These are phyloP conservation scores for Gymnopithys bicolor DNA, from an alignment of 2,797 vertebrate genomes.

Conservation along the genomic window DNA sequence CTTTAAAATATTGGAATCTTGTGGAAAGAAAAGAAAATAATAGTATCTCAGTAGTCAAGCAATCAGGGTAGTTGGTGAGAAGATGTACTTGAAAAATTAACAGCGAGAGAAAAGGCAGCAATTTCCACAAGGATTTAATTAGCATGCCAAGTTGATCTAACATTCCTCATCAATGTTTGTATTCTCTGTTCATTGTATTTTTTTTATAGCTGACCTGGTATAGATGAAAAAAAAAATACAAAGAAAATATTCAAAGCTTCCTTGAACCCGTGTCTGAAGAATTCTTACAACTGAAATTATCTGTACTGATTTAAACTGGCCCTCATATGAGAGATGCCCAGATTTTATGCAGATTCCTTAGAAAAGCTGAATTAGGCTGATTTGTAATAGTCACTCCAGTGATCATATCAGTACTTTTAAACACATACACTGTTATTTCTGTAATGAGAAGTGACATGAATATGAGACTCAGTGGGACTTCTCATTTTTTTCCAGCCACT, in stretches of 20 bases:
- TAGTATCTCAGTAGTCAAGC: neutral
- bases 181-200: neutral
- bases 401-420: neutral
- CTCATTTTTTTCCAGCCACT: neutral
- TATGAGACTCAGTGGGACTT: neutral
- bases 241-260: neutral
- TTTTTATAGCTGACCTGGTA: neutral
- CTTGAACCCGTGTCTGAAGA: neutral
- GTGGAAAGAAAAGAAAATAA: neutral
- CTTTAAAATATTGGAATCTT: neutral
- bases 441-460: neutral
- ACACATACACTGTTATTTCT: neutral
- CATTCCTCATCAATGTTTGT: neutral
- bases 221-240: neutral
- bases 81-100: conserved; percentile 31
- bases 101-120: neutral
- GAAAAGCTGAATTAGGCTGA: neutral
- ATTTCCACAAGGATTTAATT: conserved; percentile 6
- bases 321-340: fast-evolving
- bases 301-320: neutral
- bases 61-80: conserved; percentile 12
- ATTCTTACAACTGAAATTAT: neutral
- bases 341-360: neutral
- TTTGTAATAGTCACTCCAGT: neutral
- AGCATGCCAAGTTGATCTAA: neutral